Base-by-base conservation (phyloP, 2,797 vertebrate genomes). In the Threskiornis aethiopicus region DNA sequence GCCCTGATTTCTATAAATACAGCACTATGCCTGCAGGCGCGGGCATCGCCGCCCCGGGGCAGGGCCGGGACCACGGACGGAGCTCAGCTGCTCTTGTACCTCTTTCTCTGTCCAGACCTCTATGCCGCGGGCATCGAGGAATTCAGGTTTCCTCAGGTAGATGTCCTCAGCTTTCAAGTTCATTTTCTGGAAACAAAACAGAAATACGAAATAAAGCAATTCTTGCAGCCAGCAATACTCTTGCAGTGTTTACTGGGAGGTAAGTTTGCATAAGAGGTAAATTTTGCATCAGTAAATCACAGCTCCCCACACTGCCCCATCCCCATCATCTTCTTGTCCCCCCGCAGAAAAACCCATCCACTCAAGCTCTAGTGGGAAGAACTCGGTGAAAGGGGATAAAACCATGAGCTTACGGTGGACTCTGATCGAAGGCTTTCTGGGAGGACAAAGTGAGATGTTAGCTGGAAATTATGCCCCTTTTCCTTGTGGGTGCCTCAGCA, bases 91-190 rank as follows among this genome's bases (percentile, higher is more conserved):
- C 78, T 69, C 58, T 41, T 84, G 95, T 89, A 99, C 99, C 98
- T 99, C 98, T 91, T 98, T 99, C 78, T 98, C 96, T 22, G 94
- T 97, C 98, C 98, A 98, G 58, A 99, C 55, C 78, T 99, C 99
- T 87, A 99, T 99, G 47, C 87, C 97, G 8, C 83, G 90, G 46
- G 98, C 97, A 16, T 97, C 57, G 11, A 98, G 98, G 81, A 99
- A 99, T 80, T 99, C 98, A 37, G 51, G 71, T 25, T 98, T 87
- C 58, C 99, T 98, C 69, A 99, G 96, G 75, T 99, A 98, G 46
- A 99, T 16, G 4, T 96, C 98, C 89, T 97, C 97, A 65, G 95
- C 64, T 61, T 93, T 96, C 84, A 95, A 79, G 61, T 91, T 37
- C 97, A 97, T 96, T 42, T 69, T 29, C 98, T 98, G 78, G 54